phyloP scores from a whole-genome alignment of 2,113 vertebrate genomes.

The Cnemophilus loriae region DNA sequence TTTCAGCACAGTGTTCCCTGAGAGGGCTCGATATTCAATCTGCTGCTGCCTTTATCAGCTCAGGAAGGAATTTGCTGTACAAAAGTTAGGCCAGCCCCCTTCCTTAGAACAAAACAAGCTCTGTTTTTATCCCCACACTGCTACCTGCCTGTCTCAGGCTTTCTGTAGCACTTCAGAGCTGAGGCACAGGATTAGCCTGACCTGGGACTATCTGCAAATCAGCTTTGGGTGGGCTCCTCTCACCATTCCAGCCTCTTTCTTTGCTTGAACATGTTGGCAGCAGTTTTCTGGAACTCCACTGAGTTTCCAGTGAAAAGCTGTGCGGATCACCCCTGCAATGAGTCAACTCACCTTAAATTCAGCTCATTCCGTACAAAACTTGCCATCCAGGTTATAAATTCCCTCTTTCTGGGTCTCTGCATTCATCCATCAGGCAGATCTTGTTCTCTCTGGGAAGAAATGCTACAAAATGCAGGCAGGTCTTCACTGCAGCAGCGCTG shows the following conservation, averaged over 20 bases:
- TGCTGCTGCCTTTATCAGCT: conserved; percentile 4
- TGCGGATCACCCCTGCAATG: background rate
- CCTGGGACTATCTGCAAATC: background rate
- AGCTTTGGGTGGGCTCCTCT: background rate
- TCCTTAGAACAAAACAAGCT: background rate
- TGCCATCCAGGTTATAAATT: background rate
- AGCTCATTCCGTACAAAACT: background rate
- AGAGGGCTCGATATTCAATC: background rate
- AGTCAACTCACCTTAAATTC: background rate
- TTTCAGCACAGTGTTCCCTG: background rate
- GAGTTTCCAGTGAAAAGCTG: background rate
- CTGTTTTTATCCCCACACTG: background rate
- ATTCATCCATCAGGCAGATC: background rate
- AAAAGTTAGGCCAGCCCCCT: background rate
- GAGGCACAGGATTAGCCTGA: background rate
- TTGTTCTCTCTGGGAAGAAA: background rate
- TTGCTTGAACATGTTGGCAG: background rate
- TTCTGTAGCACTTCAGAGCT: background rate
- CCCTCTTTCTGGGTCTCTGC: background rate
- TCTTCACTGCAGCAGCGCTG: background rate
- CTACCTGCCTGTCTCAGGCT: background rate
- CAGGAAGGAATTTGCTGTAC: background rate
- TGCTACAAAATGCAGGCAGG: background rate
- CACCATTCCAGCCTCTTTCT: background rate
- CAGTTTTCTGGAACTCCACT: background rate